These are phyloP conservation scores for Leptinotarsa texana DNA, from an alignment of 1,140 invertebrate genomes.

Conservation along the genomic window DNA sequence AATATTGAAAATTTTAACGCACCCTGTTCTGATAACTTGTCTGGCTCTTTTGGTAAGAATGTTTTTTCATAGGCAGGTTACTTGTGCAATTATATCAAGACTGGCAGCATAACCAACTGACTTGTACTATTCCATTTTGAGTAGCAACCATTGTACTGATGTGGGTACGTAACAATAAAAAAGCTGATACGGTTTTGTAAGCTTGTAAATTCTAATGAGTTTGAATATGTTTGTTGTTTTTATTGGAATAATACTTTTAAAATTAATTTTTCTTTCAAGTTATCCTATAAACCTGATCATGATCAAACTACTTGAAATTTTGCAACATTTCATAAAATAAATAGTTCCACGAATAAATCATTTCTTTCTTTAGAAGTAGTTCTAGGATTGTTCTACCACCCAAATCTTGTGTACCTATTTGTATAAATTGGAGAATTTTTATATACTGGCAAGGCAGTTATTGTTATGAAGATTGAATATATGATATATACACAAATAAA, in stretches of 20 bases:
- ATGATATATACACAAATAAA: constrained; percentile 4
- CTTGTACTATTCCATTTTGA: too few species aligned
- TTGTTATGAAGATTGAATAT: background rate
- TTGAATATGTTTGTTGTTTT: background rate
- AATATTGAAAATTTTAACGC: too few species aligned
- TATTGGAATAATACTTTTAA: background rate
- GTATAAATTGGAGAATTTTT: constrained; percentile 3
- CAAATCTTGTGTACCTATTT: constrained; percentile 3
- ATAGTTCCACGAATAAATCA: background rate
- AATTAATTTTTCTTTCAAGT: too few species aligned
- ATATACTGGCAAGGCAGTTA: constrained; percentile 4
- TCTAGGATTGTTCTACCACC: background rate
- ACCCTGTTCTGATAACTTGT: too few species aligned
- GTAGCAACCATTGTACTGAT: too few species aligned
- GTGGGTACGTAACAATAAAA: too few species aligned
- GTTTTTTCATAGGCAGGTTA: too few species aligned
- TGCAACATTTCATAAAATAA: background rate
- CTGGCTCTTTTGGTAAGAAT: too few species aligned
- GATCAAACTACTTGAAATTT: background rate
- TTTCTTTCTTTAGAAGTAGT: background rate
- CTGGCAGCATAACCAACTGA: too few species aligned
- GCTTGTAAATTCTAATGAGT: background rate
- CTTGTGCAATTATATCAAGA: too few species aligned
- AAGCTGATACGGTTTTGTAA: too few species aligned
- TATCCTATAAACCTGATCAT: background rate